Base-by-base conservation (phyloP, 2,888 invertebrate genomes). In the Erebia epiphron region DNA sequence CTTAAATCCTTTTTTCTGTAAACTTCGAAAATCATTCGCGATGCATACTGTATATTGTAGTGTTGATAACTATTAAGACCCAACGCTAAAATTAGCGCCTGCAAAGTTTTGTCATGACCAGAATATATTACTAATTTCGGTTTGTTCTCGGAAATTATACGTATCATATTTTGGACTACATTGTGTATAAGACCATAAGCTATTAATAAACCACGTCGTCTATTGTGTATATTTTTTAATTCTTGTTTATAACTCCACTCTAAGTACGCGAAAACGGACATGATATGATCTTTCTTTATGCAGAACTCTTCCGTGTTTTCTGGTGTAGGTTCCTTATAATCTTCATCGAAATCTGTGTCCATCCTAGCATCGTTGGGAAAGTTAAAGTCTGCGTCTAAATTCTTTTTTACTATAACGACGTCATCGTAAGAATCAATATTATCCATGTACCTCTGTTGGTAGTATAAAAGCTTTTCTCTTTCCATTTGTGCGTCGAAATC, bases 31-130 rank as follows among this genome's bases (percentile, higher is more conserved):
- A 98, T 95, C 78, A 99, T 94, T 68, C 99, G 93, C 0, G 98
- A 96, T 0, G 98, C 98, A 85, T 98, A 99, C 26, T 96, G 96
- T 61, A 98, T 96, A 74, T 96, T 94, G 14, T 96, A 95, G 75
- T 95, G 94, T 62, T 95, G 94, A 72, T 95, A 94, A 70, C 92
- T 94, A 21, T 88, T 91, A 3, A 98, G 87, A 0, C 98, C 98
- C 63, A 99, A 84, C 0, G 98, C 97, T 2, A 96, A 94, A 1
- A 97, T 95, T 52, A 99, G 88, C 75, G 98, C 97, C 80, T 98
- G 97, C 52, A 99, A 83, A 0, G 98, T 98, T 81, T 97, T 96
- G 86, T 99, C 99, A 80, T 99, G 99, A 0, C 98, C 98, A 0
- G 98, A 98, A 83, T 97, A 98, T 0, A 98, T 81, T 0, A 97